These are phyloP conservation scores for Hemicrepidius hirtus DNA, from an alignment of 2,888 invertebrate species.

Conservation along the genomic window DNA sequence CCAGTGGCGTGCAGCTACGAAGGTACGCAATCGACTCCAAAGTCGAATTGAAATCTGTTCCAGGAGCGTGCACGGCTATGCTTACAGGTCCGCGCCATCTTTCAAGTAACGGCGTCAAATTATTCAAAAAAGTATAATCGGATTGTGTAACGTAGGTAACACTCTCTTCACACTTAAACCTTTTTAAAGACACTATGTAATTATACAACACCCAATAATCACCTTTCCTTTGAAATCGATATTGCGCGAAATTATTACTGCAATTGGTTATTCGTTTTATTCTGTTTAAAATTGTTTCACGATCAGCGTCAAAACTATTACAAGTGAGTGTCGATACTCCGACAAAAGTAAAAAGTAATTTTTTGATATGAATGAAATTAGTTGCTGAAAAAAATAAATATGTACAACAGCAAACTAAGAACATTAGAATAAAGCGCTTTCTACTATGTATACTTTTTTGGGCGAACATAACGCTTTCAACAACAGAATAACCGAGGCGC, in stretches of 20 bases:
- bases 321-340: neutral
- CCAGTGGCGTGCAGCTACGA: slow-evolving; percentile 74
- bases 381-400: neutral
- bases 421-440: neutral
- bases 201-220: slow-evolving; percentile 78
- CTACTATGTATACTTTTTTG: neutral
- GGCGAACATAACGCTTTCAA: slow-evolving; percentile 3
- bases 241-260: slow-evolving; percentile 40
- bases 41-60: slow-evolving; percentile 75
- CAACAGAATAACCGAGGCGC: slow-evolving; percentile 2
- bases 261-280: slow-evolving; percentile 57
- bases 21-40: slow-evolving; percentile 76
- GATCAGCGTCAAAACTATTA: neutral
- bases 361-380: neutral
- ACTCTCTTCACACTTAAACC: slow-evolving; percentile 74
- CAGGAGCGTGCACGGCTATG: slow-evolving; percentile 79
- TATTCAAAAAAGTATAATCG: slow-evolving; percentile 80
- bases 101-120: slow-evolving; percentile 75
- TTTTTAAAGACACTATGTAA: slow-evolving; percentile 73
- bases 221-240: slow-evolving; percentile 48
- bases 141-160: slow-evolving; percentile 82
- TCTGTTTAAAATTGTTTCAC: neutral
- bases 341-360: neutral
- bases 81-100: slow-evolving; percentile 80
- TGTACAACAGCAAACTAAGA: neutral